Evolutionary conservation across 2,797 vertebrate genomes (phyloP), one percentile per base, ranked within the genome.

Genomic region (Bufotes viridis): DNA sequence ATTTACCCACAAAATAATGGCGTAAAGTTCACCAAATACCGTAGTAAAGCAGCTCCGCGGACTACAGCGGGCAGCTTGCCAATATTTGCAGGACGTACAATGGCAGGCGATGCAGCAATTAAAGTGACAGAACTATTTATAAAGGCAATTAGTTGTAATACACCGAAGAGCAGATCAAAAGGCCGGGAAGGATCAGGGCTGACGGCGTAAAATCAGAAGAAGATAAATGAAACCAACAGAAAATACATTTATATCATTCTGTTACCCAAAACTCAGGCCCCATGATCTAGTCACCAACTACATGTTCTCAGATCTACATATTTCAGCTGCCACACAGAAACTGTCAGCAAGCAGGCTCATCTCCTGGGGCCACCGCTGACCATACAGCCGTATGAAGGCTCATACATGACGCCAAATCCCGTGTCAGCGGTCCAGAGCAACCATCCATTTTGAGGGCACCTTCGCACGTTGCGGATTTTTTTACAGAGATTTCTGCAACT

Each of bases 51-150:
- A 18, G 12, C 24, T 9, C 20, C 69, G 42, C 20, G 11, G 11
- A 15, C 57, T 29, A 14, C 26, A 53, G 20, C 4, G 53, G 53
- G 55, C 53, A 60, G 7, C 15, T 2, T 15, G 69, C 82, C 69
- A 74, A 84, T 58, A 24, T 42, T 12, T 20, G 26, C 79, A 70
- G 22, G 8, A 51, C 15, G 12, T 6, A 83, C n/a, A 18, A 72
- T n/a, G 22, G 42, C 61, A 69, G 53, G 24, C n/a, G 22, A 76
- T 53, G n/a, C 42, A 69, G 81, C 81, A 67, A 67, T 67, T 67
- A 67, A 82, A 82, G 42, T 12, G 34, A 82, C 60, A 63, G 60
- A n/a, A 49, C 61, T 24, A 82, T 49, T 82, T 24, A 51, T 82
- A 82, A 67, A 51, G 14, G 67, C n/a, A 82, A 80, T 58, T 60